Base-by-base conservation (phyloP, 2,888 invertebrate genomes). In the Pyrrhia umbra region DNA sequence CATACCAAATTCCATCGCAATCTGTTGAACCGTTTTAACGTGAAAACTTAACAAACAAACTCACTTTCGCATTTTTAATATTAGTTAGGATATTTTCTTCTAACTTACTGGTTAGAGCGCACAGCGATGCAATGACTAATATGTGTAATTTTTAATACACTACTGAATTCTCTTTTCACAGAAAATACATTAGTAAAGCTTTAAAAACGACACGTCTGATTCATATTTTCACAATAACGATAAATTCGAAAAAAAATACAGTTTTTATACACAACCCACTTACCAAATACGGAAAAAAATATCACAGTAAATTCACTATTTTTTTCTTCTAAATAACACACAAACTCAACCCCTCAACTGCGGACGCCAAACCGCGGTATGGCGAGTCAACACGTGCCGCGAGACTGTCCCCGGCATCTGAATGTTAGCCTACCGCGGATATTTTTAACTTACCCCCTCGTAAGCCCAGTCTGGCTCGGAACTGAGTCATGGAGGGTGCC, bases 361-460 rank as follows among this genome's bases (percentile, higher is more conserved):
- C 64, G 50, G 55, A 55, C 57, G 60, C n/a, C 9, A 46, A 59
- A 25, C 34, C 51, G 16, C 79, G 63, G 27, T 51, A 52, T 68
- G 74, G 51, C 69, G 52, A 64, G 64, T 51, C 76, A 71, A 78
- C 75, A 68, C 80, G 71, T 77, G 68, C 67, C 82, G 75, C 79
- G 79, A 84, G 82, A 88, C 91, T 90, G 88, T 75, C 67, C n/a
- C 42, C 56, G 58, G 30, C 45, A 74, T 74, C 65, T 39, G 30
- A 52, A 45, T 75, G 87, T 85, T 64, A 80, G 78, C 75, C 81
- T 68, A 71, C 70, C 71, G 74, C 70, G 80, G 80, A 77, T 93
- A 93, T 93, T 93, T 93, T 88, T 92, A 92, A 87, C 89, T 51
- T 86, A 91, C 89, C 93, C 91, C 91, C 92, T 90, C 85, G 88